Base-by-base conservation (phyloP, 1,140 invertebrate species). In the Steinernema khuongi region DNA sequence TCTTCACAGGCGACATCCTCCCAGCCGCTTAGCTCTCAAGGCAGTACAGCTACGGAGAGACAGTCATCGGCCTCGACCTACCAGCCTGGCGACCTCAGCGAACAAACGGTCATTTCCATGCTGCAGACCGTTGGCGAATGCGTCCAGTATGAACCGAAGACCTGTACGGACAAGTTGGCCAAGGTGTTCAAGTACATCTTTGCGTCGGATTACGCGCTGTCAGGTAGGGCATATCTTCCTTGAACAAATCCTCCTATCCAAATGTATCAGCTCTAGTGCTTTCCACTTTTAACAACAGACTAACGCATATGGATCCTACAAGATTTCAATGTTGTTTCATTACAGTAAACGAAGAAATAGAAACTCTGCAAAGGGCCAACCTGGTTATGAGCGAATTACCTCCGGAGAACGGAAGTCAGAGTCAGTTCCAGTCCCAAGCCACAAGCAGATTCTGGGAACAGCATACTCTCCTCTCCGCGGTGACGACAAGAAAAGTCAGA, bases 161-260 rank as follows among this genome's bases (percentile, higher is more conserved):
- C 50, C 7, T 60, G 50, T 22, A 22, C 7, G 14, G 19, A 60
- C 19, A 60, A 60, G 50, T 2, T 60, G 50, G 50, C 7, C 4
- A 60, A 60, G 50, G 22, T 60, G 11, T 60, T 60, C 50, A 60
- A 60, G 50, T 60, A 60, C 50, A 60, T 60, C 50, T 60, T 60
- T 22, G 50, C 50, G 19, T 60, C 50, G 50, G 50, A 60, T 26
- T 60, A 60, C 19, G 50, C 50, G 19, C 50, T 60, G 7, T 41
- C 36, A n/a, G n/a, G 36, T 41, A 41, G n/a, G 36, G n/a, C n/a
- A n/a, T n/a, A n/a, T n/a, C n/a, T n/a, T n/a, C n/a, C n/a, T n/a
- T n/a, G n/a, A n/a, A n/a, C n/a, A n/a, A n/a, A n/a, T n/a, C n/a
- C n/a, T n/a, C n/a, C n/a, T n/a, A n/a, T n/a, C n/a, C n/a, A n/a